These are phyloP conservation scores for Prochilodus magdalenae DNA, from an alignment of 2,113 vertebrate species.

Conservation along the genomic window DNA sequence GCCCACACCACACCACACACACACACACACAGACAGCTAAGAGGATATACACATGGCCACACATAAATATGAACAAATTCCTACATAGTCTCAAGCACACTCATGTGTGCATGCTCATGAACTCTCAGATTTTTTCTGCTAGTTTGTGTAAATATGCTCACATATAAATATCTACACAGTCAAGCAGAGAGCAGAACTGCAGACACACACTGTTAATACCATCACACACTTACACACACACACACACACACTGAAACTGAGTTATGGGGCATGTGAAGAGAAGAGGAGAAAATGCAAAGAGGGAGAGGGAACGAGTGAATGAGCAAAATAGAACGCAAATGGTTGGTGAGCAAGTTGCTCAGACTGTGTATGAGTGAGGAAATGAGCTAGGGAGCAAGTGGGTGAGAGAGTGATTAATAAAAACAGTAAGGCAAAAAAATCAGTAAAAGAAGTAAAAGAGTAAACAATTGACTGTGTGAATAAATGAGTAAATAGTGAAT, in stretches of 20 bases:
- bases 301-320: conserved; percentile 59
- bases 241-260: conserved; percentile 45
- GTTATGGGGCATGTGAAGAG: conserved; percentile 48
- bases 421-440: no score
- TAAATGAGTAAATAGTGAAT: not conserved
- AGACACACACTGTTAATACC: conserved; percentile 37
- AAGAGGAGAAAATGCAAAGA: not conserved
- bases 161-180: conserved; percentile 51
- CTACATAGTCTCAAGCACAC: not conserved
- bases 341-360: conserved; percentile 41
- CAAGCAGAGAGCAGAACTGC: conserved; percentile 43
- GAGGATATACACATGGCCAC: conserved; percentile 12
- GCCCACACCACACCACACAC: conserved; percentile 21
- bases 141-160: conserved; percentile 16
- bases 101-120: no score
- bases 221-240: conserved; percentile 37
- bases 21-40: conserved; percentile 17
- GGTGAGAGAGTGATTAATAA: no score
- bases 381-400: no score
- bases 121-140: not conserved
- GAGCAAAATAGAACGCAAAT: no score
- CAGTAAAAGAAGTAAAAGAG: no score
- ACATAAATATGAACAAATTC: not conserved
- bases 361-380: conserved; percentile 53
- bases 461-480: conserved; percentile 57